Evolutionary conservation across 2,797 vertebrate species (phyloP), one percentile per base, ranked within the genome.

Genomic region (Gymnocypris eckloni): DNA sequence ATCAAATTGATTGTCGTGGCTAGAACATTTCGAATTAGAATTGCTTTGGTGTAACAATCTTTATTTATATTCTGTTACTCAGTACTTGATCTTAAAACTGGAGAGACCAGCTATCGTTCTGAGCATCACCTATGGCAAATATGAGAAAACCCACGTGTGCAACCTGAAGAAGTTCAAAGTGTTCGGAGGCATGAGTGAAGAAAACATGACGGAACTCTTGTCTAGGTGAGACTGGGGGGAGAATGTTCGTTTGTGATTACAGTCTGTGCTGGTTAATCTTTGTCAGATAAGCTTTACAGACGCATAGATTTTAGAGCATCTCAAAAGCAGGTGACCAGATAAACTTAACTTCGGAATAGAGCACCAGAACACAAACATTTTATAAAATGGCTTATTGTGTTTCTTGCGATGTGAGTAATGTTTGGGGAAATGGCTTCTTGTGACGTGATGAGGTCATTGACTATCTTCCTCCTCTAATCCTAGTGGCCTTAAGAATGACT

Each of bases 151-250:
- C 0, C 98, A 99, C 1, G 98, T 99, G 84, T 99, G 98, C 94
- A 99, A 99, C 95, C 95, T 99, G 90, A 99, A 99, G 95, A 99
- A 99, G 92, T 99, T 99, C 92, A 99, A 99, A 94, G 97, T 99
- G 90, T 99, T 99, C 88, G 98, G 98, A 89, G 98, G 98, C 66
- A 99, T 99, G 98, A 99, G 98, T 87, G 98, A 99, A 93, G 98
- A 99, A 92, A 99, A 99, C 94, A 99, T 99, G 98, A 99, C 98
- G 2, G 98, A 99, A 89, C 95, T 99, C 39, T 93, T 99, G 90
- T 99, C 98, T 91, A 99, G 98, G 97, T 96, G 86, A 94, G 91
- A 76, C 43, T 6, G 12, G 54, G 7, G 0, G n/a, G 54, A 15
- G 15, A 66, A 28, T 48, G 28, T 6, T 67, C 7, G n/a, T 52